Conservation (phyloP, 2,888 invertebrate species). For the Diplazon laetatorius region DNA sequence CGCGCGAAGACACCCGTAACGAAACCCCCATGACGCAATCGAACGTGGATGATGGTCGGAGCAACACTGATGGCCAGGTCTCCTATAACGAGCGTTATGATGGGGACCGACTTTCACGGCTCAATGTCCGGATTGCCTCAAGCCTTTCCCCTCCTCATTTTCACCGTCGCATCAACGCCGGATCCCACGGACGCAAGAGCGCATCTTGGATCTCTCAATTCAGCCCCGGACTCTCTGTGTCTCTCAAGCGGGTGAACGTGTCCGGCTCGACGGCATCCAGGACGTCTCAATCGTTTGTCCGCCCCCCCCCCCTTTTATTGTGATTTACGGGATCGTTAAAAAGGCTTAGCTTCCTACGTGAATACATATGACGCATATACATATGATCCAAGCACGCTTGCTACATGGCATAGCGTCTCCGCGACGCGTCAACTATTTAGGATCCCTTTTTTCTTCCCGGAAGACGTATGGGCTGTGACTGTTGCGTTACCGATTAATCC, state of each 20-base stretch:
- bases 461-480: constrained; percentile 42
- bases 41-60: too few species aligned
- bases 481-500: neutral
- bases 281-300: constrained; percentile 60
- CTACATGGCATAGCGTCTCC: constrained; percentile 41
- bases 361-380: constrained; percentile 30
- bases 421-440: constrained; percentile 66
- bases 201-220: constrained; percentile 55
- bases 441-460: constrained; percentile 39
- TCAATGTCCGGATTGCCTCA: constrained; percentile 34
- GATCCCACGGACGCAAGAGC: constrained; percentile 33
- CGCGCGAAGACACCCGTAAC: too few species aligned
- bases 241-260: constrained; percentile 40
- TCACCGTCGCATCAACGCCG: neutral
- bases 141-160: constrained; percentile 6
- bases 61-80: constrained; percentile 29
- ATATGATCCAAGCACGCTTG: constrained; percentile 39
- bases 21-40: constrained; percentile 25
- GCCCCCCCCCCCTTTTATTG: constrained; percentile 64
- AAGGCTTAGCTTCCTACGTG: constrained; percentile 65
- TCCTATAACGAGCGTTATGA: constrained; percentile 64
- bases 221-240: constrained; percentile 36
- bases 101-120: constrained; percentile 66
- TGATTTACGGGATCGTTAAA: constrained; percentile 77
- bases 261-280: constrained; percentile 24